Base-by-base conservation (phyloP, 2,113 vertebrate species). In the Albula glossodonta region DNA sequence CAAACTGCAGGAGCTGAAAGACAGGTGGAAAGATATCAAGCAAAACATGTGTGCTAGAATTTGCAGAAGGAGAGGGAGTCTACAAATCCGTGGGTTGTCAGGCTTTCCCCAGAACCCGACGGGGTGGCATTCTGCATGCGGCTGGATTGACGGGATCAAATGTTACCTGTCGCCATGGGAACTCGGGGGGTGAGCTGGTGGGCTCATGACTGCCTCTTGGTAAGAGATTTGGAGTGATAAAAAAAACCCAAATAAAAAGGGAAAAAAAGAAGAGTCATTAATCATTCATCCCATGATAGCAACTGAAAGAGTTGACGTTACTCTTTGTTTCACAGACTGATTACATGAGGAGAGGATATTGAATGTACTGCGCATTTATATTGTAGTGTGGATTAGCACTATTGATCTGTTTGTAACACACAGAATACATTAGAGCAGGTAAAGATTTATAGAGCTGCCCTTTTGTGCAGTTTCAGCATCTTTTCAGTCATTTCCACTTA, bases 161-260 rank as follows among this genome's bases (percentile, higher is more conserved):
- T n/a, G 63, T 63, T 95, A 96, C 95, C 95, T 96, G 92, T 95
- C 93, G 86, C 91, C 88, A 88, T 93, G 91, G 92, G 93, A 93
- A 87, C 90, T 93, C 56, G 94, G 93, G 85, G 93, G 85, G 89
- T 88, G 89, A 81, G 87, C 91, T 86, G 91, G 91, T 57, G 92
- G 93, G 85, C 88, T 95, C 95, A 95, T 96, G 87, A 81, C 91
- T 91, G 88, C 89, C 86, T 94, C 95, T 94, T 89, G 88, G 56
- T 78, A 83, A 85, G 60, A 82, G 88, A 57, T 56, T 86, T 63
- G 41, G 84, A 84, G 51, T 60, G 83, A 49, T 15, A 77, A 84
- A 25, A 70, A 5, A 80, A 74, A 81, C 49, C 52, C 31, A 86
- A 80, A 52, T 51, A 41, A 48, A 86, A 49, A 80, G 78, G 70